These are phyloP conservation scores for Watsonalla binaria DNA, from an alignment of 2,888 invertebrate genomes.

Conservation along the genomic window DNA sequence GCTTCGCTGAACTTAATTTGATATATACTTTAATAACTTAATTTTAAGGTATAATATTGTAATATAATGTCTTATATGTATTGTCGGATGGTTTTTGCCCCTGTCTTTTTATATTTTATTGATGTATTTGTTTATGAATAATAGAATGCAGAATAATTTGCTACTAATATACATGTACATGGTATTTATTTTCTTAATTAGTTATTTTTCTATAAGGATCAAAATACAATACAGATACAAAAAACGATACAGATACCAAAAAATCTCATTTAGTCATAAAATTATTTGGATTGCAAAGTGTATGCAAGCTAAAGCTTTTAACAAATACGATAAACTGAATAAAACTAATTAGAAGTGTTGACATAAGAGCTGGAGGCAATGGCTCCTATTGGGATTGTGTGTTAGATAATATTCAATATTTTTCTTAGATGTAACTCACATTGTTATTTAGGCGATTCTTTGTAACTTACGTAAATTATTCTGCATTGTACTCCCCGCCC, in stretches of 20 bases:
- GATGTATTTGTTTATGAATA: conserved; percentile 17
- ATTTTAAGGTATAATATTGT: background rate
- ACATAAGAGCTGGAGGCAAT: too few species aligned
- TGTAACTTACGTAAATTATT: background rate
- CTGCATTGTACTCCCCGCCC: background rate
- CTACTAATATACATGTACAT: conserved; percentile 6
- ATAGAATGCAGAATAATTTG: conserved; percentile 45
- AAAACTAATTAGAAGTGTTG: too few species aligned
- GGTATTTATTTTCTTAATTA: conserved; percentile 31
- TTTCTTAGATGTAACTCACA: too few species aligned
- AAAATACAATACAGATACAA: too few species aligned
- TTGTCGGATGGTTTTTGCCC: conserved; percentile 58
- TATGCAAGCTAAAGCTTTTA: too few species aligned
- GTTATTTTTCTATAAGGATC: background rate
- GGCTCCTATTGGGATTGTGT: too few species aligned
- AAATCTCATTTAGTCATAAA: too few species aligned
- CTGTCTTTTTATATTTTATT: conserved; percentile 33
- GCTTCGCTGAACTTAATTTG: conserved; percentile 54
- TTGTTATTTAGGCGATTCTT: too few species aligned
- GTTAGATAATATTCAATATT: too few species aligned
- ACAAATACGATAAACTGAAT: too few species aligned
- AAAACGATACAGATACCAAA: too few species aligned
- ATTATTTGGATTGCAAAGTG: too few species aligned
- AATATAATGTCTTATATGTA: conserved; percentile 33
- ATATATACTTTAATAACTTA: conserved; percentile 5